Evolutionary conservation across 1,140 invertebrate species (phyloP).

Genomic region (Daktulosphaira vitifoliae): DNA sequence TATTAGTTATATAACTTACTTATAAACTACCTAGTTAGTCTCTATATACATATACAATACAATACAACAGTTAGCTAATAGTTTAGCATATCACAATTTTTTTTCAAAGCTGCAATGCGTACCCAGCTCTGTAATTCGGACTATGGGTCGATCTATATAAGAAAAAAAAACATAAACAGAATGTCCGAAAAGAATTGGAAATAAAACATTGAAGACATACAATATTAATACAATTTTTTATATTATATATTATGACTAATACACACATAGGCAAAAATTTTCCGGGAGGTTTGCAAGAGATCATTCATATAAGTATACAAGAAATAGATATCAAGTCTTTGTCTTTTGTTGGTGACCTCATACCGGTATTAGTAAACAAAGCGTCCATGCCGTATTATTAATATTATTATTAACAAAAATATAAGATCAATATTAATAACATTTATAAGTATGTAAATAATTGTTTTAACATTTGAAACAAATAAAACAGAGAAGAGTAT

Average conservation of each 20-base stretch:
- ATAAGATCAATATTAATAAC: conserved; percentile 6
- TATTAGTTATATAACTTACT: conserved; percentile 28
- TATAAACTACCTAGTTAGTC: conserved; percentile 29
- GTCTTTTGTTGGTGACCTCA: conserved; percentile 20
- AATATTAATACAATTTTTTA: no score
- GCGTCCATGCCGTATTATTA: conserved; percentile 29
- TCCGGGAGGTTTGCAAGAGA: conserved; percentile 12
- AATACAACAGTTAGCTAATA: conserved; percentile 25
- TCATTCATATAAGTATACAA: conserved; percentile 30
- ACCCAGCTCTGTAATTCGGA: conserved; percentile 32
- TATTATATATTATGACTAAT: conserved; percentile 12
- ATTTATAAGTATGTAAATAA: conserved; percentile 3
- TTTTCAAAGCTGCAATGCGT: conserved; percentile 33
- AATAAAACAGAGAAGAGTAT: conserved; percentile 16
- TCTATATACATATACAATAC: conserved; percentile 25
- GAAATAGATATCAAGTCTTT: conserved; percentile 5
- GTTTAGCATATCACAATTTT: conserved; percentile 31
- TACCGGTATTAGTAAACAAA: conserved; percentile 32
- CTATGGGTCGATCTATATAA: conserved; percentile 29
- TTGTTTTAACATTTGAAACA: conserved; percentile 16
- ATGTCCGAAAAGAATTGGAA: conserved; percentile 27
- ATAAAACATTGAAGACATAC: conserved; percentile 29
- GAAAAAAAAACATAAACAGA: conserved; percentile 32
- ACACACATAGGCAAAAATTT: background rate
- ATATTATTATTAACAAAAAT: background rate